Evolutionary conservation across 2,888 invertebrate species (phyloP).

Genomic region (Julus scandinavius): DNA sequence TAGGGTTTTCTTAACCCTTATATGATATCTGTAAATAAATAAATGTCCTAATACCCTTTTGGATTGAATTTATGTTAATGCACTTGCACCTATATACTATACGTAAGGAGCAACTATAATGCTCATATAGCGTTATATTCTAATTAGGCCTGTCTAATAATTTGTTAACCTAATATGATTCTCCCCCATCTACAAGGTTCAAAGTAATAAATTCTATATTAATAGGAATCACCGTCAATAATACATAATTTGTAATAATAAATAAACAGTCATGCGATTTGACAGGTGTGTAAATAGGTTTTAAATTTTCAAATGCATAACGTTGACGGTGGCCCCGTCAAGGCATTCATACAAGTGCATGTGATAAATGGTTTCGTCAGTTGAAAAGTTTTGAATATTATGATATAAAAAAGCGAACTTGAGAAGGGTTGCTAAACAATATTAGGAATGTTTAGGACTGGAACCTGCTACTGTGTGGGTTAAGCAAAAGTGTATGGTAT

Average conservation of each 20-base stretch:
- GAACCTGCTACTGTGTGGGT: background rate
- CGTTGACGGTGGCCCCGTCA: constrained; percentile 25
- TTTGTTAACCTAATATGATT: too few relatives aligned
- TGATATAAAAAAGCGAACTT: constrained; percentile 24
- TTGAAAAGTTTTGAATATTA: background rate
- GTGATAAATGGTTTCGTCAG: constrained; percentile 25
- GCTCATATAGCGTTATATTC: too few relatives aligned
- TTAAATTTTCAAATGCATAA: background rate
- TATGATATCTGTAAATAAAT: too few relatives aligned
- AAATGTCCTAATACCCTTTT: too few relatives aligned
- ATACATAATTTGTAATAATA: background rate
- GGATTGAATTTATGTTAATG: too few relatives aligned
- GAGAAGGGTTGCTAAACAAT: background rate
- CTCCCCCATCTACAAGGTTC: background rate
- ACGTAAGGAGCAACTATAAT: too few relatives aligned
- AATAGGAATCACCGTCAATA: background rate
- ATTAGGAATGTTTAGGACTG: constrained; percentile 1
- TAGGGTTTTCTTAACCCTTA: too few relatives aligned
- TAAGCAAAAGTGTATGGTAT: background rate
- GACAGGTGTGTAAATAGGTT: constrained; percentile 10
- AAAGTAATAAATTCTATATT: background rate
- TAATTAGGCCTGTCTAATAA: too few relatives aligned
- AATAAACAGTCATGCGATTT: constrained; percentile 7
- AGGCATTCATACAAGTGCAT: background rate
- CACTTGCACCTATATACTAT: too few relatives aligned